Evolutionary conservation across 2,113 vertebrate genomes (phyloP).

Genomic region (Cranoglanis bouderius): DNA sequence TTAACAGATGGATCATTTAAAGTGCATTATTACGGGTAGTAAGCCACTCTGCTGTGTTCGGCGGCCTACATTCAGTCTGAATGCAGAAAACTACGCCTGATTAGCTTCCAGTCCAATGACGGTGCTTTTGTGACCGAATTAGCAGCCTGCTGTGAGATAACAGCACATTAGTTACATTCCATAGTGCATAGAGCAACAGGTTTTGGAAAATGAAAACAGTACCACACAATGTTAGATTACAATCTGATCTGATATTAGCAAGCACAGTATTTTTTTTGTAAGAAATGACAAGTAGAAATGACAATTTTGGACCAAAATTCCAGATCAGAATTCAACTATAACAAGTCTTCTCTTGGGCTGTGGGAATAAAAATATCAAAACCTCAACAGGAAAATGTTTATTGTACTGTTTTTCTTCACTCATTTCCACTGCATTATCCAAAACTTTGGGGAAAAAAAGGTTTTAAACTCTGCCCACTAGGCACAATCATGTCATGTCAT

Average conservation of each 20-base stretch:
- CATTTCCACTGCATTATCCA: not conserved
- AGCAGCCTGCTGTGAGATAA: conserved; percentile 56
- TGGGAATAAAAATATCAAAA: not conserved
- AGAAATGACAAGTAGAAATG: not conserved
- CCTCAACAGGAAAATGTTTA: not conserved
- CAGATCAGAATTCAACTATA: not conserved
- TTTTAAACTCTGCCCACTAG: not conserved
- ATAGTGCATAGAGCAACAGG: not conserved
- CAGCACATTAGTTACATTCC: not conserved
- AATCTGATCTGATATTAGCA: not conserved
- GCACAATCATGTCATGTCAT: not conserved
- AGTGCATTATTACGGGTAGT: conserved; percentile 21
- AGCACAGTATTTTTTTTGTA: not conserved
- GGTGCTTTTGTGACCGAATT: conserved; percentile 52
- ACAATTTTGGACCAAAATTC: not conserved
- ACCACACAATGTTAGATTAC: not conserved
- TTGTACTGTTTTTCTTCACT: not conserved
- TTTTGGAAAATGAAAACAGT: not conserved
- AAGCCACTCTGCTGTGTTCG: conserved; percentile 7
- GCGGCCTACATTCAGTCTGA: conserved; percentile 47
- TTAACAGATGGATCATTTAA: not conserved
- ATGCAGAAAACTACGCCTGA: conserved; percentile 51
- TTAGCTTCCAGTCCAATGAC: conserved; percentile 68
- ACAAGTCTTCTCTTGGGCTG: not conserved
- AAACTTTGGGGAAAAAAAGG: too few relatives aligned